Base-by-base conservation (phyloP, 2,113 vertebrate species). In the Coreoperca whiteheadi region DNA sequence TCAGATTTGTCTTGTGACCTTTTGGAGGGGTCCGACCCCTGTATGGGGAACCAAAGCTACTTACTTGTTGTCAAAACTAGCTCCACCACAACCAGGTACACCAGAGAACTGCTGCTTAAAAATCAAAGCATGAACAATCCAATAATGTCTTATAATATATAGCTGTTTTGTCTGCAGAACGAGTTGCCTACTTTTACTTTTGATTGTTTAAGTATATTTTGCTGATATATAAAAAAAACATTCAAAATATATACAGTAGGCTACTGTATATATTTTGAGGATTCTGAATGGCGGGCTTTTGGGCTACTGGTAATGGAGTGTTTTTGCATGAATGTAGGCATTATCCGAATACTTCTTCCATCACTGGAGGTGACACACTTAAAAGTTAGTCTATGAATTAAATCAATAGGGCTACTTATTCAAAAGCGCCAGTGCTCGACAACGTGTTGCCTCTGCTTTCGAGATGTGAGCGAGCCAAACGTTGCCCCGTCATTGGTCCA, bases 401-500 rank as follows among this genome's bases (percentile, higher is more conserved):
- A 56, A 75, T 32, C n/a, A 30, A 41, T 41, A 39, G 6, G 37
- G n/a, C 14, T 23, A 25, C 39, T 8, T 11, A 21, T 14, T 23
- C 3, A 8, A 48, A 32, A 6, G 11, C 48, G 12, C 6, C 0
- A 20, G 34, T 4, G 3, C 20, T 28, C 37, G 2, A 51, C 83
- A 37, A 86, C 83, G 16, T 83, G 79, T 85, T 73, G 60, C 39
- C 6, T 57, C 30, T 50, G 54, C 11, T 78, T 50, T 61, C 30
- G 11, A 0, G 10, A 10, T 8, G 12, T 25, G 34, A 63, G 39
- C 0, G 18, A 28, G 8, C 30, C 39, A n/a, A n/a, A 34, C 4
- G 1, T 0, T 16, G 6, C 41, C 6, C 32, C 48, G 3, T 64
- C 77, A 92, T 86, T 90, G 87, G 88, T 80, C 51, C 53, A 39